Percentiles rank a stretch among this genome's conserved stretches.
These are phyloP conservation scores for Chrysotoxum bicinctum DNA, from an alignment of 2,888 invertebrate genomes.

Conservation along the genomic window DNA sequence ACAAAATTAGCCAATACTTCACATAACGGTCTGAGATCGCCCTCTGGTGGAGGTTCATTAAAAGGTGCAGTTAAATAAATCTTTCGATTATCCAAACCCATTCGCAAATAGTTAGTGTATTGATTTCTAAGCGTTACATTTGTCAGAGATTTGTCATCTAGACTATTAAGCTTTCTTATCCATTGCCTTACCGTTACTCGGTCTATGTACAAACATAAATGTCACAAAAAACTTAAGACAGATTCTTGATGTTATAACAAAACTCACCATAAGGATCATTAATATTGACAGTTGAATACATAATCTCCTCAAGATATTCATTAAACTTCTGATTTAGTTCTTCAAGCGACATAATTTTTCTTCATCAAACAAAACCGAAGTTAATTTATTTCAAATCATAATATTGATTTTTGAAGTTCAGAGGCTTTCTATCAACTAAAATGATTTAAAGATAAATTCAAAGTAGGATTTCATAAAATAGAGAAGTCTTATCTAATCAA, in stretches of 20 bases:
- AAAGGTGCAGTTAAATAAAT: conserved; percentile 82
- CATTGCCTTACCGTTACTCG: conserved; percentile 83
- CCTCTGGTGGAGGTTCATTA: conserved; percentile 80
- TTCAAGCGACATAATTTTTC: conserved; percentile 38
- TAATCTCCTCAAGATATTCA: conserved; percentile 62
- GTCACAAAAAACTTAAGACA: background rate
- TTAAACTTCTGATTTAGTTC: conserved; percentile 60
- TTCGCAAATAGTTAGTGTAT: conserved; percentile 83
- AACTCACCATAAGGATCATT: conserved; percentile 65
- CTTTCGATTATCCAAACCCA: conserved; percentile 82
- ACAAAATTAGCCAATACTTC: conserved; percentile 82
- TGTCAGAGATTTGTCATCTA: conserved; percentile 82
- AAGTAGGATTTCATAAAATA: conserved; percentile 1
- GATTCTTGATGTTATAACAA: background rate
- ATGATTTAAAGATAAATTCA: conserved; percentile 10
- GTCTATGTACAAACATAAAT: conserved; percentile 77
- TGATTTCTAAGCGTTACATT: conserved; percentile 82
- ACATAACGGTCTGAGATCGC: conserved; percentile 80
- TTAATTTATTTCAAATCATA: background rate
- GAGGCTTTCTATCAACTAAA: conserved; percentile 3
- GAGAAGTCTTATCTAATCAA: background rate
- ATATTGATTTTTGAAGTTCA: conserved; percentile 19
- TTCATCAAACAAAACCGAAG: background rate
- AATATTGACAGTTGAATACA: conserved; percentile 59
- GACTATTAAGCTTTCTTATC: conserved; percentile 82